These are phyloP conservation scores for Chaenodraco wilsoni DNA, from an alignment of 2,797 vertebrate genomes.

Conservation along the genomic window DNA sequence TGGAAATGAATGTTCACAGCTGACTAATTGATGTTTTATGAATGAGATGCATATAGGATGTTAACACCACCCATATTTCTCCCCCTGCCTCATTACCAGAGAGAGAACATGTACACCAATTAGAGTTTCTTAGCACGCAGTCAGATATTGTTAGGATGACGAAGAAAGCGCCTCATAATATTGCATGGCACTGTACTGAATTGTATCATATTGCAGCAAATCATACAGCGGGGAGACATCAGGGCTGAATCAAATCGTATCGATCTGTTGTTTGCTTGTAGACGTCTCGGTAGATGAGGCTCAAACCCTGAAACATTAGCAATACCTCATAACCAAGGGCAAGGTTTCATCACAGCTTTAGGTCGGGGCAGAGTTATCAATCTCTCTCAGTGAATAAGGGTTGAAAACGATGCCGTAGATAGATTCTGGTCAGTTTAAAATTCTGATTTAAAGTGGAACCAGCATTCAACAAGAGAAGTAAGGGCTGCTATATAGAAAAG, in stretches of 20 bases:
- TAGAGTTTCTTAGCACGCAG: conserved; percentile 8
- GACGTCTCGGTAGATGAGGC: conserved; percentile 45
- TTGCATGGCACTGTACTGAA: conserved; percentile 28
- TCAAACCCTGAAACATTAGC: conserved; percentile 27
- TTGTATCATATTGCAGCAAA: conserved; percentile 37
- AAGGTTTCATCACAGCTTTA: conserved; percentile 42
- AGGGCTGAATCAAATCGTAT: conserved; percentile 49
- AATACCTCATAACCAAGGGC: conserved; percentile 51
- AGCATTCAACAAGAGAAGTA: background rate
- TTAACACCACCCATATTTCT: background rate
- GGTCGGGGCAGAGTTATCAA: conserved; percentile 14
- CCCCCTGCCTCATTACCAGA: background rate
- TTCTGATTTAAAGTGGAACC: conserved; percentile 14
- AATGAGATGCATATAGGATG: conserved; percentile 20
- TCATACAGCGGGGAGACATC: conserved; percentile 35
- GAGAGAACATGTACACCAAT: conserved; percentile 11
- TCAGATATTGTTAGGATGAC: conserved; percentile 10
- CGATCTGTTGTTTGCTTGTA: conserved; percentile 58
- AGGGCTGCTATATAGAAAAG: background rate
- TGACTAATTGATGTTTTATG: conserved; percentile 39
- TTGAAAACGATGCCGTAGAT: conserved; percentile 2
- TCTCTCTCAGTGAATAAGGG: conserved; percentile 12
- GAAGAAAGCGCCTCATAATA: background rate
- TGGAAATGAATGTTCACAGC: conserved; percentile 16
- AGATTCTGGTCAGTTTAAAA: conserved; percentile 1